phyloP scores from a whole-genome alignment of 2,113 vertebrate genomes.

The Platanista minor region DNA sequence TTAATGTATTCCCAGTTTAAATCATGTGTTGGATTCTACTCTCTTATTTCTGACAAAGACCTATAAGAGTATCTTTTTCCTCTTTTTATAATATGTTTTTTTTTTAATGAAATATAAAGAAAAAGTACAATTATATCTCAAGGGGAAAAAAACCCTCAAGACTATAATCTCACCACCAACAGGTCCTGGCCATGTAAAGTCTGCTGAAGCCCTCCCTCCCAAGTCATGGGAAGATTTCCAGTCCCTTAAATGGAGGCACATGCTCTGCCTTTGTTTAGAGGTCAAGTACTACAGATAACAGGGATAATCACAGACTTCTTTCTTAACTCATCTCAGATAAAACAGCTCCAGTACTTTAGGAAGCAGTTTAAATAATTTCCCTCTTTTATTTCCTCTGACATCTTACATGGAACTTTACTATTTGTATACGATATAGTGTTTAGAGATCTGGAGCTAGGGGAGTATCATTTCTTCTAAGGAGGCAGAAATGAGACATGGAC shows the following conservation, averaged over 20 bases:
- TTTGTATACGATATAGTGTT: background rate
- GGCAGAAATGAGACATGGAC: background rate
- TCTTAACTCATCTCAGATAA: background rate
- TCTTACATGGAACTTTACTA: background rate
- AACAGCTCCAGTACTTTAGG: background rate
- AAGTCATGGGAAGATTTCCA: background rate
- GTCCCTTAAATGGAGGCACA: background rate
- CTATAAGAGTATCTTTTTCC: background rate
- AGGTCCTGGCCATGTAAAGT: background rate
- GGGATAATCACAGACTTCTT: background rate
- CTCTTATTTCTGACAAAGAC: background rate
- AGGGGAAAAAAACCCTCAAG: background rate
- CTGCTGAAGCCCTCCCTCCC: background rate
- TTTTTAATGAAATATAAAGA: background rate
- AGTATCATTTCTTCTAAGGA: background rate
- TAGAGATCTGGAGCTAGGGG: background rate
- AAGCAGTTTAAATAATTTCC: background rate
- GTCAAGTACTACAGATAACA: background rate
- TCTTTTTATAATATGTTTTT: background rate
- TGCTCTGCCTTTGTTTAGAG: background rate
- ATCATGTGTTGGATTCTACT: background rate
- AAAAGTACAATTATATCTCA: background rate
- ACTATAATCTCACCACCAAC: background rate
- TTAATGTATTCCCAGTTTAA: background rate
- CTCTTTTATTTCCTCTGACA: background rate